These are phyloP conservation scores for Panzeria rudis DNA, from an alignment of 2,888 invertebrate species.

Conservation along the genomic window DNA sequence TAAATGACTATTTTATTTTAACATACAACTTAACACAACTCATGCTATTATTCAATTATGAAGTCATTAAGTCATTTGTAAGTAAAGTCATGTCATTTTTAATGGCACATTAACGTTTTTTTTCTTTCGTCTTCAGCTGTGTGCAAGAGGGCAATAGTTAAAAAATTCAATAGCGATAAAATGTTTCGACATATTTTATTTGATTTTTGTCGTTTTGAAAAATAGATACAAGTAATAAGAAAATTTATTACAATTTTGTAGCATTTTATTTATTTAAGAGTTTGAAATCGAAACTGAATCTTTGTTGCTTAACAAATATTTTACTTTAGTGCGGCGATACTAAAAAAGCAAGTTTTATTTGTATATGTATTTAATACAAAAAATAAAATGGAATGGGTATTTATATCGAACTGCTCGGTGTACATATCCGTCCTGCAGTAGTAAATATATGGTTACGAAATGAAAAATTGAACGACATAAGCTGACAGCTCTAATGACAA, in stretches of 20 bases:
- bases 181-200: slow-evolving; percentile 52
- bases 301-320: background rate
- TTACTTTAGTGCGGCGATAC: too few species aligned
- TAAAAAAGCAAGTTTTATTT: background rate
- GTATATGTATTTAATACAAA: too few species aligned
- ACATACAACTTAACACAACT: slow-evolving; percentile 57
- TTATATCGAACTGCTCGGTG: too few species aligned
- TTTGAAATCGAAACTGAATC: slow-evolving; percentile 11
- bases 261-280: background rate
- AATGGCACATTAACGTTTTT: slow-evolving; percentile 66
- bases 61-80: slow-evolving; percentile 76
- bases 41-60: slow-evolving; percentile 76
- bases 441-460: too few species aligned
- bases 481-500: too few species aligned
- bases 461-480: too few species aligned
- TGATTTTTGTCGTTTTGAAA: slow-evolving; percentile 18
- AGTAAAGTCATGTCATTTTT: slow-evolving; percentile 72
- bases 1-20: slow-evolving; percentile 69
- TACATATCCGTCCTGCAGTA: too few species aligned
- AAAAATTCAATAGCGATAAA: slow-evolving; percentile 50
- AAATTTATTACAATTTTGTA: slow-evolving; percentile 52
- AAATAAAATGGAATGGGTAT: too few species aligned
- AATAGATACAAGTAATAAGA: slow-evolving; percentile 46
- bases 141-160: slow-evolving; percentile 20
- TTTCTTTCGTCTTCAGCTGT: background rate